Evolutionary conservation across 2,888 invertebrate genomes (phyloP).

Genomic region (Hyles lineata): DNA sequence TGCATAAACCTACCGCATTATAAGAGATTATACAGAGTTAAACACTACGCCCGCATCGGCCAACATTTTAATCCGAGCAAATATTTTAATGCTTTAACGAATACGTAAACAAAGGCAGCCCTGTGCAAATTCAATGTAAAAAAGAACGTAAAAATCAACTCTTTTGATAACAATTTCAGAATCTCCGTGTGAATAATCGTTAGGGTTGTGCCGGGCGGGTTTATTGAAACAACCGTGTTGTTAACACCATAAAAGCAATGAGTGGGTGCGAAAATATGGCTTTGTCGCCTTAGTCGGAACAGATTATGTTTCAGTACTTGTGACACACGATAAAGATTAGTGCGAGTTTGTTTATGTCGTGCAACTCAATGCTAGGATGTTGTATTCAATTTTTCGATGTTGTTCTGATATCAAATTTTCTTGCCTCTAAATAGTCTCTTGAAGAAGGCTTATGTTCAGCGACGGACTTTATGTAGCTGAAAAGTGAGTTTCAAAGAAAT

Average conservation of each 20-base stretch:
- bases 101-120: constrained; percentile 22
- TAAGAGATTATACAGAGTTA: constrained; percentile 17
- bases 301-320: constrained; percentile 25
- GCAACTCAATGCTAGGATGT: not conserved
- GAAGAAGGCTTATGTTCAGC: no score
- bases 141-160: constrained; percentile 26
- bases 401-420: no score
- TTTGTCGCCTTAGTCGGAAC: not conserved
- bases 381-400: not conserved
- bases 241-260: constrained; percentile 34
- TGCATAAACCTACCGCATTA: not conserved
- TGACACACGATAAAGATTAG: not conserved
- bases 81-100: constrained; percentile 27
- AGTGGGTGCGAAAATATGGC: not conserved
- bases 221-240: constrained; percentile 35
- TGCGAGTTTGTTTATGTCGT: not conserved
- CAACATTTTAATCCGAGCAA: constrained; percentile 24
- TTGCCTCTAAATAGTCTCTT: not conserved
- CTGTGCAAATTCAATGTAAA: constrained; percentile 17
- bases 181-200: constrained; percentile 30
- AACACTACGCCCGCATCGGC: constrained; percentile 21
- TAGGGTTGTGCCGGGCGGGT: constrained; percentile 28
- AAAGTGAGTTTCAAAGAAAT: no score
- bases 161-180: constrained; percentile 30
- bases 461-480: no score